Evolutionary conservation across 2,888 invertebrate species (phyloP).

Genomic region (Trypoxylon attenuatum): DNA sequence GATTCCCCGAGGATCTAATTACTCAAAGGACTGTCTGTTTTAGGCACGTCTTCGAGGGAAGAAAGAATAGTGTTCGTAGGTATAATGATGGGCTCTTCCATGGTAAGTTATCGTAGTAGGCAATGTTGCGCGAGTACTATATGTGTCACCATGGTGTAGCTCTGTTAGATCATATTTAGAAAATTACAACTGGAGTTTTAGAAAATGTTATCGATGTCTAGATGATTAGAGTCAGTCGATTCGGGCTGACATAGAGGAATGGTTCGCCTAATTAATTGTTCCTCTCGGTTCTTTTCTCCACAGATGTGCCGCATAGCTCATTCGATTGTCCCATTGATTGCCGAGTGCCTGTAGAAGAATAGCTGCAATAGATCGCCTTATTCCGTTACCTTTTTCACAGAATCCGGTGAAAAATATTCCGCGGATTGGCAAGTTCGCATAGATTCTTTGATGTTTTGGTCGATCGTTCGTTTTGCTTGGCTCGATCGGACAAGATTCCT

Average conservation of each 20-base stretch:
- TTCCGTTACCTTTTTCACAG: no score
- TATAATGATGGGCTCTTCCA: constrained; percentile 57
- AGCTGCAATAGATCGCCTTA: no score
- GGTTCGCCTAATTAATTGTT: constrained; percentile 22
- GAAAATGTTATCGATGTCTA: constrained; percentile 47
- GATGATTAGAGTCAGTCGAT: constrained; percentile 40
- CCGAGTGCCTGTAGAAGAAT: constrained; percentile 18
- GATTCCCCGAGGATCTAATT: constrained; percentile 25
- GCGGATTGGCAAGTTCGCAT: no score
- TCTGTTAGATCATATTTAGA: constrained; percentile 47
- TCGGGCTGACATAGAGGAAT: constrained; percentile 3
- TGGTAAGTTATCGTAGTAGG: constrained; percentile 53
- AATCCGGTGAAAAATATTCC: no score
- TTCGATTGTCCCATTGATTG: not conserved
- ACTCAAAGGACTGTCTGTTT: constrained; percentile 56
- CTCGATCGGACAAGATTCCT: no score
- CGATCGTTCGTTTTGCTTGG: no score
- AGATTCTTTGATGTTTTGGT: no score
- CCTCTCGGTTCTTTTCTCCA: constrained; percentile 30
- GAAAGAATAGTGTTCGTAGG: constrained; percentile 56
- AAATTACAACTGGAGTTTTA: no score
- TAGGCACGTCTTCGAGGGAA: constrained; percentile 56
- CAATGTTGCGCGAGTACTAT: constrained; percentile 39
- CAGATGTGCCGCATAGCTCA: constrained; percentile 18
- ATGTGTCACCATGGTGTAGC: constrained; percentile 50